These are phyloP conservation scores for Spizaetus ornatus DNA, from an alignment of 2,113 vertebrate genomes.

Conservation along the genomic window DNA sequence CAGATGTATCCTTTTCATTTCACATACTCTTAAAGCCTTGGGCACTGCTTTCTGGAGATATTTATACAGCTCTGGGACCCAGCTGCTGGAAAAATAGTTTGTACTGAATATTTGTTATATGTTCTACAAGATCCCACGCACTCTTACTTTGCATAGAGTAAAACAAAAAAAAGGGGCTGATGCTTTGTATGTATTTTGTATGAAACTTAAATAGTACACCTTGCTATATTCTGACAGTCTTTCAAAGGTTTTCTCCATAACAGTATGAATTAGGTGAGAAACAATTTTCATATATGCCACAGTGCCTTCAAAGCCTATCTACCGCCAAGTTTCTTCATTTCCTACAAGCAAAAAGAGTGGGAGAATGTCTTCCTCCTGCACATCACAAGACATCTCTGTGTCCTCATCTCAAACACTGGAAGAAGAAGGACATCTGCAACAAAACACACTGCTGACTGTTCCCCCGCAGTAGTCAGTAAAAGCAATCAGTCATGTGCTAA, in stretches of 20 bases:
- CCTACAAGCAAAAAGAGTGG: neutral
- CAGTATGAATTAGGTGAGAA: neutral
- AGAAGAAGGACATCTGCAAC: neutral
- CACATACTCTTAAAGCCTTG: constrained; percentile 49
- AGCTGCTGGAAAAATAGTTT: constrained; percentile 48
- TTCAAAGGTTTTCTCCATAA: neutral
- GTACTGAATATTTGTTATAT: constrained; percentile 58
- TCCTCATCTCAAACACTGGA: neutral
- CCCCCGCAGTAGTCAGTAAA: neutral
- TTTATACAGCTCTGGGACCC: constrained; percentile 36
- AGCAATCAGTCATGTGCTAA: neutral
- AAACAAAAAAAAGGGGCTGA: neutral
- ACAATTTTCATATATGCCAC: neutral
- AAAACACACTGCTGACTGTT: neutral
- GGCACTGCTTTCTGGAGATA: constrained; percentile 38
- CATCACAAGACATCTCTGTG: neutral
- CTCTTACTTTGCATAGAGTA: constrained; percentile 8
- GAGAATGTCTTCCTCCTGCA: neutral
- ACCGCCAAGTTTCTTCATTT: neutral
- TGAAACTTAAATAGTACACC: neutral
- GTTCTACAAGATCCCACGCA: constrained; percentile 44
- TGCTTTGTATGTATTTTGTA: constrained; percentile 9
- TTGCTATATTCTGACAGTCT: neutral
- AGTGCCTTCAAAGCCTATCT: neutral
- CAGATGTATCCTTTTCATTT: constrained; percentile 57